A percentile compares a stretch with the other conserved stretches of the same genome.
phyloP scores from a whole-genome alignment of 2,113 vertebrate species.

The Rhea americana region DNA sequence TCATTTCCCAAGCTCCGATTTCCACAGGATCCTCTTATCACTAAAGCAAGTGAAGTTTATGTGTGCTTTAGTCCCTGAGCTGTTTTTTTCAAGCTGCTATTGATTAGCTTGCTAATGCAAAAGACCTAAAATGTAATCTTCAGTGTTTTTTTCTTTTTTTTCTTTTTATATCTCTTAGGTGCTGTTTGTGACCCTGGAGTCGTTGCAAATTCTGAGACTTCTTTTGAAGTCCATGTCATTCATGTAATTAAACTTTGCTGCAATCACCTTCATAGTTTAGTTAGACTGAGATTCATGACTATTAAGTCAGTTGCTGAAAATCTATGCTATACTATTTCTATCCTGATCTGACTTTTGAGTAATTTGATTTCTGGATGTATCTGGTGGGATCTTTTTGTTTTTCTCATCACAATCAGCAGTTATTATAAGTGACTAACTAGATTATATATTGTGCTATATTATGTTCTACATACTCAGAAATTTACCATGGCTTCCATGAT shows the following conservation, averaged over 20 bases:
- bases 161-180: conserved; percentile 14
- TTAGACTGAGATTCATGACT: neutral
- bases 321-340: neutral
- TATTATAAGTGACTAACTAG: neutral
- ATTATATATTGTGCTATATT: neutral
- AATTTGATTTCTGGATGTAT: neutral
- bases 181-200: conserved; percentile 21
- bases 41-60: neutral
- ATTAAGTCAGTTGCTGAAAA: neutral
- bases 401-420: neutral
- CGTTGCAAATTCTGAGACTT: conserved; percentile 18
- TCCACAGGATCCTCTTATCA: neutral
- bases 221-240: conserved; percentile 25
- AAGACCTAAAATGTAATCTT: neutral
- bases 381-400: neutral
- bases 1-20: conserved; percentile 19
- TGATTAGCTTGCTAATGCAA: conserved; percentile 23
- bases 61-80: neutral
- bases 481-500: neutral
- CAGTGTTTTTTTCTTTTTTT: conserved; percentile 22
- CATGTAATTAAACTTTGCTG: neutral
- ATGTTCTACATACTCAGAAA: neutral
- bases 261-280: neutral
- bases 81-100: conserved; percentile 25
- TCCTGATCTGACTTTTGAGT: neutral